Percentiles rank a stretch among this genome's conserved stretches.
These are phyloP conservation scores for Augochlora pura DNA, from an alignment of 1,140 invertebrate genomes.

Conservation along the genomic window DNA sequence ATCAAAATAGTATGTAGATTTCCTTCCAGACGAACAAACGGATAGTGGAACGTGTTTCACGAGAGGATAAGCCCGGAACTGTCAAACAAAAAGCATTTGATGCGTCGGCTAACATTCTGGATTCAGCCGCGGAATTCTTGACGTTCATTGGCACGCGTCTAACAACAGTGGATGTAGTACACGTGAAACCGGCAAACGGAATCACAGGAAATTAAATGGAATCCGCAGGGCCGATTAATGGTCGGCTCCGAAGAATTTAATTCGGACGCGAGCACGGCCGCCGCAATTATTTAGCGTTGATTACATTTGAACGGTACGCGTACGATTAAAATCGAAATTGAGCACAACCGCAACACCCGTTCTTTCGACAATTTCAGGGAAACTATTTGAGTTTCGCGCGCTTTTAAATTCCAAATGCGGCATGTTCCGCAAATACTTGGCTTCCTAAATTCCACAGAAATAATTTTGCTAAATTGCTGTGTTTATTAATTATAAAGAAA, in stretches of 20 bases:
- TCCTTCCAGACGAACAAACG: background rate
- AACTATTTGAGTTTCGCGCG: background rate
- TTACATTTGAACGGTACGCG: background rate
- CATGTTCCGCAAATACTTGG: background rate
- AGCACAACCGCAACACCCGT: background rate
- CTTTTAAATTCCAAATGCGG: background rate
- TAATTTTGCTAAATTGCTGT: no score
- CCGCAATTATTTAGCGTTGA: slow-evolving; percentile 15
- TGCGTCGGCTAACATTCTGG: background rate
- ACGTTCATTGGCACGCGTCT: background rate
- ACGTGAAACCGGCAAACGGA: background rate
- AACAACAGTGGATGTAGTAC: background rate
- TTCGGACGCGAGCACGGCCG: background rate
- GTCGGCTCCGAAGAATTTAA: slow-evolving; percentile 17
- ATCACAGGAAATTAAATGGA: slow-evolving; percentile 28
- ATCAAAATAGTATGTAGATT: background rate
- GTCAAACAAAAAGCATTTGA: background rate
- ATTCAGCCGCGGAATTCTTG: background rate
- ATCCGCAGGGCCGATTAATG: slow-evolving; percentile 14
- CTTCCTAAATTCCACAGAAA: background rate
- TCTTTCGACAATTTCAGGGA: background rate
- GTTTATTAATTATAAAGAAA: no score
- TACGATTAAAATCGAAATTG: slow-evolving; percentile 25
- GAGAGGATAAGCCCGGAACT: background rate
- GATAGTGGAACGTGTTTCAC: background rate